Evolutionary conservation across 2,888 invertebrate species (phyloP).

Genomic region (Yponomeuta evonymella): DNA sequence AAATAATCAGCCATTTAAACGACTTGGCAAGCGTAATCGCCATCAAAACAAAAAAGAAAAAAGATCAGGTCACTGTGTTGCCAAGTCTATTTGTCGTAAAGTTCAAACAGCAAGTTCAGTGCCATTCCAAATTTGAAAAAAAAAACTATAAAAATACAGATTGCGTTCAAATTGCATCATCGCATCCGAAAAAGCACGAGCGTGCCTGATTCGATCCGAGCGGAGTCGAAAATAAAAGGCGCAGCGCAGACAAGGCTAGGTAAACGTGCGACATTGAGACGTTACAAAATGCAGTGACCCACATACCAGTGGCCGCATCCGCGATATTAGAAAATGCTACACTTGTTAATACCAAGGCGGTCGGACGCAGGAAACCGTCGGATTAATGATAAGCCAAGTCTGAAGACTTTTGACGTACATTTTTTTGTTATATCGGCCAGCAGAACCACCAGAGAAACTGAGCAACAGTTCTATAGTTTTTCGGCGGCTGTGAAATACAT

Average conservation of each 20-base stretch:
- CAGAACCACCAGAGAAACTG: too few species aligned
- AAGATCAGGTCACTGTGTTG: neutral
- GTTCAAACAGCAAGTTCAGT: neutral
- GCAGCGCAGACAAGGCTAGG: slow-evolving; percentile 32
- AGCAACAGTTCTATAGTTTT: too few species aligned
- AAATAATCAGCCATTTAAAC: neutral
- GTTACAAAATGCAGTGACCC: slow-evolving; percentile 49
- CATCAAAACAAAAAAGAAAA: neutral
- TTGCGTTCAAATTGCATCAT: neutral
- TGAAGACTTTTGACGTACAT: too few species aligned
- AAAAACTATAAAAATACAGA: neutral
- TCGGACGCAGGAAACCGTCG: slow-evolving; percentile 6
- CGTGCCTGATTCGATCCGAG: neutral
- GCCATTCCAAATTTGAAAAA: neutral
- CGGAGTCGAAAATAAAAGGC: slow-evolving; percentile 11
- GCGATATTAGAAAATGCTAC: slow-evolving; percentile 35
- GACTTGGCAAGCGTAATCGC: neutral
- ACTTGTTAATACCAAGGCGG: slow-evolving; percentile 41
- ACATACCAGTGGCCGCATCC: slow-evolving; percentile 47
- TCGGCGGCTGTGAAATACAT: too few species aligned
- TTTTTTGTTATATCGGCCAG: too few species aligned
- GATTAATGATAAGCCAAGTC: neutral
- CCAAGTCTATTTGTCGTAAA: neutral
- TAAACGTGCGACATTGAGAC: slow-evolving; percentile 43
- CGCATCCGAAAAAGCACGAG: neutral